Conservation (phyloP, 2,113 vertebrate species). For the Xenopus laevis region DNA sequence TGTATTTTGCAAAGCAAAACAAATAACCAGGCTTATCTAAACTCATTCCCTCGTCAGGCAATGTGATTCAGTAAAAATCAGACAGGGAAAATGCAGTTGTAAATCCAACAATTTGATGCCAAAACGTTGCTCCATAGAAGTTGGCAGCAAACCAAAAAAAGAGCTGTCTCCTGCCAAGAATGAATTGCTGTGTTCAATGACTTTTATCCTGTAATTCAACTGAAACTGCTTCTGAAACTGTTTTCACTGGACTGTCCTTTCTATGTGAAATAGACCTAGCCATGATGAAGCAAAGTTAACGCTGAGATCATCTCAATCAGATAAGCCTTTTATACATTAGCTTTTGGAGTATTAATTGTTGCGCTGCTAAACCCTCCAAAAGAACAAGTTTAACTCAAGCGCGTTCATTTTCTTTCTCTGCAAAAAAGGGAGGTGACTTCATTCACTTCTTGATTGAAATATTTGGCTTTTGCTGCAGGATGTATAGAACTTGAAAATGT, state of each 20-base stretch:
- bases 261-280: slow-evolving; percentile 36
- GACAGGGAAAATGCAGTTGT: slow-evolving; percentile 34
- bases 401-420: slow-evolving; percentile 14
- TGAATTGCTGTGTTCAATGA: slow-evolving; percentile 36
- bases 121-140: slow-evolving; percentile 39
- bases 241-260: slow-evolving; percentile 31
- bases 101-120: slow-evolving; percentile 29
- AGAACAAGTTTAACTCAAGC: slow-evolving; percentile 14
- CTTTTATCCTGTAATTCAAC: slow-evolving; percentile 36
- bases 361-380: slow-evolving; percentile 13
- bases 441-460: slow-evolving; percentile 35
- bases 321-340: slow-evolving; percentile 32
- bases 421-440: slow-evolving; percentile 21
- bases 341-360: slow-evolving; percentile 24
- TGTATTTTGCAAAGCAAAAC: slow-evolving; percentile 22
- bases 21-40: slow-evolving; percentile 30
- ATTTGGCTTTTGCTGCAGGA: slow-evolving; percentile 29
- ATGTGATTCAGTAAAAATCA: slow-evolving; percentile 28
- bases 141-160: slow-evolving; percentile 24
- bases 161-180: slow-evolving; percentile 25
- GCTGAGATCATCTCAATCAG: slow-evolving; percentile 32
- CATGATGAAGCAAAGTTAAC: slow-evolving; percentile 30
- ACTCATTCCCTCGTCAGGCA: slow-evolving; percentile 31
- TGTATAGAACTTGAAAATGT: slow-evolving; percentile 40
- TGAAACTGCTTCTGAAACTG: slow-evolving; percentile 41